Conservation (phyloP, 2,797 vertebrate genomes). For the Anisognathus igniventris region DNA sequence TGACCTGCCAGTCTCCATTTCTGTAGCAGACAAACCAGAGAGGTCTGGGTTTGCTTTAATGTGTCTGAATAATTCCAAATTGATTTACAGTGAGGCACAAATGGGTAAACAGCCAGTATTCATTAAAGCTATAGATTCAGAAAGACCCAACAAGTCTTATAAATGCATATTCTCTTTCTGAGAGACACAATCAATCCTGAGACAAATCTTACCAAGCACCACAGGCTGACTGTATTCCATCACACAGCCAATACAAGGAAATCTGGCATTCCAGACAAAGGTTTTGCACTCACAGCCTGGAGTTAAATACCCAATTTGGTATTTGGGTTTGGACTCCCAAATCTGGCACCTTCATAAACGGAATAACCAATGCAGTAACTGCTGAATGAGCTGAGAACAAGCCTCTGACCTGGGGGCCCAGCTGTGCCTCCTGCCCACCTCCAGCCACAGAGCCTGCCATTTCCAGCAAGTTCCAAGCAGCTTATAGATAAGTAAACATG, state of each 20-base stretch:
- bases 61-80: background rate
- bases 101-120: background rate
- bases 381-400: fast-evolving
- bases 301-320: fast-evolving
- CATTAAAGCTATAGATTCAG: background rate
- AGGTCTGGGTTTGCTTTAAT: background rate
- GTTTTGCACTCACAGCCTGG: fast-evolving
- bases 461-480: background rate
- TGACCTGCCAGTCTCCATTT: background rate
- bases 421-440: background rate
- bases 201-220: background rate
- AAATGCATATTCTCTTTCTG: background rate
- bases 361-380: background rate
- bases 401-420: background rate
- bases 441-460: background rate
- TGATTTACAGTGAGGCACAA: background rate
- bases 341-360: background rate
- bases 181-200: background rate
- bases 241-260: background rate
- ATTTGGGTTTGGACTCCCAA: background rate
- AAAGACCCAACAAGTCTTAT: background rate
- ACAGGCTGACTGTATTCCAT: no score
- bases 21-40: background rate
- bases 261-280: background rate
- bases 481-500: fast-evolving